Conservation (phyloP, 2,888 invertebrate species). For the Pollenia labialis region DNA sequence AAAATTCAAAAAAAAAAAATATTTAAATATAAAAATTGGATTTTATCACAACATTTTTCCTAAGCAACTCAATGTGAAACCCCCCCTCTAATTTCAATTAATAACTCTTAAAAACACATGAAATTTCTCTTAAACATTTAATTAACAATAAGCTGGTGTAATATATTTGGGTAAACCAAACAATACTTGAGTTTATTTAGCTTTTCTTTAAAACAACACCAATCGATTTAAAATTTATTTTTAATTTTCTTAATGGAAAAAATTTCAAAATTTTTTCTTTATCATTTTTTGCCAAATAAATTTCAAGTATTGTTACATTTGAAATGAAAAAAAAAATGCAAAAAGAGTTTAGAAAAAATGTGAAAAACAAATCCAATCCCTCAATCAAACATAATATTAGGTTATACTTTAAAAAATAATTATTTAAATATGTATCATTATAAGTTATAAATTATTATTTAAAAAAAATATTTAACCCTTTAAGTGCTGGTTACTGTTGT, state of each 20-base stretch:
- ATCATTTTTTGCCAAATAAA: conserved; percentile 75
- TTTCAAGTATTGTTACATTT: conserved; percentile 82
- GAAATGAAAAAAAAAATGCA: conserved; percentile 70
- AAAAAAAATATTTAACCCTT: conserved; percentile 40
- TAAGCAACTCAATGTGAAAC: background rate
- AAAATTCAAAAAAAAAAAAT: conserved; percentile 44
- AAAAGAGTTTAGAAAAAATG: conserved; percentile 42
- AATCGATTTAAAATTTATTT: background rate
- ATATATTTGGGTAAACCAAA: conserved; percentile 83
- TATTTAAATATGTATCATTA: conserved; percentile 52
- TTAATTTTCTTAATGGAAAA: conserved; percentile 10
- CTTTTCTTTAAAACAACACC: conserved; percentile 49
- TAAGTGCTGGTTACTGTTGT: background rate
- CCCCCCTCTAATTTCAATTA: conserved; percentile 62
- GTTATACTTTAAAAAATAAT: conserved; percentile 46
- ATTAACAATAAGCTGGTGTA: conserved; percentile 84
- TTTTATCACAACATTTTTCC: background rate
- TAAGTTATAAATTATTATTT: conserved; percentile 36
- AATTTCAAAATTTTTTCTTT: conserved; percentile 4
- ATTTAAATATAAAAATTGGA: conserved; percentile 29
- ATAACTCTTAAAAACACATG: conserved; percentile 62
- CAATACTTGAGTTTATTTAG: conserved; percentile 83
- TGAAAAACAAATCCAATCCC: conserved; percentile 82
- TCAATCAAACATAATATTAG: conserved; percentile 79
- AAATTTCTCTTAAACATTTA: conserved; percentile 72